Conservation (phyloP, 2,888 invertebrate genomes). For the Rhimphoctona megacephalus region DNA sequence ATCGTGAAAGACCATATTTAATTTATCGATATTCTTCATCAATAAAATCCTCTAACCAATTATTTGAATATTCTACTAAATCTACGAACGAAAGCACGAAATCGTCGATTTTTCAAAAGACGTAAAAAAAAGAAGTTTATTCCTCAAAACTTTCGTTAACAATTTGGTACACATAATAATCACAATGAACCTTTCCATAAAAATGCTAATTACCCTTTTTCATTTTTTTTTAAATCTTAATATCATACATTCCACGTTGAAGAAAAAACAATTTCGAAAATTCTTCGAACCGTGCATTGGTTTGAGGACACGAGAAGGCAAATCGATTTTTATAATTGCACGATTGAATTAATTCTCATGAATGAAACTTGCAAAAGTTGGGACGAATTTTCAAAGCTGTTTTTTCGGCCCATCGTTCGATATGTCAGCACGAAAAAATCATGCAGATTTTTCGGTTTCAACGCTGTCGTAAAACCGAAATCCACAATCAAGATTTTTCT, state of each 20-base stretch:
- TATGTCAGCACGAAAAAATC: conserved; percentile 76
- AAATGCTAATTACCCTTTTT: conserved; percentile 57
- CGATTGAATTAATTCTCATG: neutral
- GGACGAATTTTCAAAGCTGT: conserved; percentile 54
- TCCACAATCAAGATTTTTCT: conserved; percentile 58
- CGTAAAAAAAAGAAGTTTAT: conserved; percentile 63
- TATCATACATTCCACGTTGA: conserved; percentile 58
- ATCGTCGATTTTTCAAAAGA: conserved; percentile 51
- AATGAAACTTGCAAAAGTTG: neutral
- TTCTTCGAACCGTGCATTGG: conserved; percentile 33
- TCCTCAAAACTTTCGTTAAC: conserved; percentile 60
- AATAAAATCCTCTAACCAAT: neutral
- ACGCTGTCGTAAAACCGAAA: conserved; percentile 38
- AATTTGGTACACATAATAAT: conserved; percentile 63
- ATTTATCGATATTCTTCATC: neutral
- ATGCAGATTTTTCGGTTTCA: conserved; percentile 57
- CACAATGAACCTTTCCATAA: conserved; percentile 61
- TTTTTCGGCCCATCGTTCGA: conserved; percentile 75
- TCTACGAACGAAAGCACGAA: neutral
- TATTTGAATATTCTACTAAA: conserved; percentile 1
- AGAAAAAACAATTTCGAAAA: conserved; percentile 61
- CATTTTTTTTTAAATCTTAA: conserved; percentile 17
- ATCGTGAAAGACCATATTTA: neutral
- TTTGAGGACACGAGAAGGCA: neutral
- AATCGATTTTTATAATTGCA: neutral